These are phyloP conservation scores for Drosophila tani DNA, from an alignment of 1,140 invertebrate species.

Conservation along the genomic window DNA sequence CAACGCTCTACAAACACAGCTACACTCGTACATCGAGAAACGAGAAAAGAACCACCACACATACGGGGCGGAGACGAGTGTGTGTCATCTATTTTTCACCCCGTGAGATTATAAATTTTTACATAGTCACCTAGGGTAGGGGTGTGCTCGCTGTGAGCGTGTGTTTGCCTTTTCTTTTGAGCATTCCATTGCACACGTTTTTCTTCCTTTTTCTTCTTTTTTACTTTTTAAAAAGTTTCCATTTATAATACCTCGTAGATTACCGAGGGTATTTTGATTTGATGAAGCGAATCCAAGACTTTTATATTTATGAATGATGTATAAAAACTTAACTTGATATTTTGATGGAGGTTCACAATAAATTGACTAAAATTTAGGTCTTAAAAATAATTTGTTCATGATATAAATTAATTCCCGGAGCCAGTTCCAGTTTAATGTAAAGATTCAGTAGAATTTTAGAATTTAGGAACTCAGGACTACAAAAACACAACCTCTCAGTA, in stretches of 20 bases:
- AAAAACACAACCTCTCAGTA: no score
- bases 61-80: slow-evolving; percentile 13
- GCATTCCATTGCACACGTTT: slow-evolving; percentile 73
- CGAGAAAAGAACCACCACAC: slow-evolving; percentile 4
- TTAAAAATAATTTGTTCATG: no score
- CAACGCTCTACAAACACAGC: slow-evolving; percentile 29
- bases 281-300: not conserved
- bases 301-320: not conserved
- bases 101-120: slow-evolving; percentile 51
- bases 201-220: slow-evolving; percentile 36
- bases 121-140: slow-evolving; percentile 27
- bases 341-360: no score
- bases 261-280: slow-evolving; percentile 8
- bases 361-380: no score
- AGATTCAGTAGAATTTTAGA: no score
- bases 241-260: slow-evolving; percentile 16
- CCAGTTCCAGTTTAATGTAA: not conserved
- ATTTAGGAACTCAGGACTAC: no score
- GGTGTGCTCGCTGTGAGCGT: slow-evolving; percentile 29
- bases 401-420: no score
- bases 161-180: slow-evolving; percentile 58
- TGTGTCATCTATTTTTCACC: slow-evolving; percentile 61
- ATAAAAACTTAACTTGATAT: no score
- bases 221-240: slow-evolving; percentile 50
- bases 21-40: not conserved